Evolutionary conservation across 2,797 vertebrate species (phyloP).

Genomic region (Carduelis carduelis): DNA sequence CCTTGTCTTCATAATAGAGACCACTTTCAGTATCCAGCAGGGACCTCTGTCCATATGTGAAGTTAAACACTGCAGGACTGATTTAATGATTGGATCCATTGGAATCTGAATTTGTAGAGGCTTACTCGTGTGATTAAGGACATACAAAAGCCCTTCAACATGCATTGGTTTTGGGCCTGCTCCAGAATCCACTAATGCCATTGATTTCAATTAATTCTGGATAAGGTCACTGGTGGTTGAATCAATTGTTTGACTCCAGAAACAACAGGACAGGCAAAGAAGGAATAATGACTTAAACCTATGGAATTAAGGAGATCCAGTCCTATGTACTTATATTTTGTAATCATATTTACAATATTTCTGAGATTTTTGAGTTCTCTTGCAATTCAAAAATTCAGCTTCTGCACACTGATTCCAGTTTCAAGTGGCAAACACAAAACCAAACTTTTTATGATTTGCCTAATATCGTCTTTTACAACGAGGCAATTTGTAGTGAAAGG

Average conservation of each 20-base stretch:
- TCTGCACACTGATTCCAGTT: not conserved
- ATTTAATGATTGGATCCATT: not conserved
- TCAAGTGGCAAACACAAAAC: not conserved
- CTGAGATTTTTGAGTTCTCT: not conserved
- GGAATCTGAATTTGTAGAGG: not conserved
- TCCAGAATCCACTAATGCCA: slow-evolving; percentile 30
- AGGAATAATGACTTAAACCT: not conserved
- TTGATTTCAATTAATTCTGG: slow-evolving; percentile 39
- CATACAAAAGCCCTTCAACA: not conserved
- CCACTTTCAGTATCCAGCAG: not conserved
- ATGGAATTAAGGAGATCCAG: not conserved
- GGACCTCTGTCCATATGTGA: not conserved
- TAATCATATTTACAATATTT: not conserved
- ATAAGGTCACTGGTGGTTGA: slow-evolving; percentile 25
- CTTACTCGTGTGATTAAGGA: not conserved
- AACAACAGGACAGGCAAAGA: not conserved
- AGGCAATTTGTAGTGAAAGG: slow-evolving; percentile 44
- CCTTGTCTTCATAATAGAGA: not conserved
- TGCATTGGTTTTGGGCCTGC: not conserved
- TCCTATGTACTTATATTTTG: not conserved
- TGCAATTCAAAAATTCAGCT: not conserved
- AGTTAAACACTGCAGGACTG: not conserved
- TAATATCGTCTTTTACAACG: not conserved
- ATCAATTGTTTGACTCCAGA: slow-evolving; percentile 9
- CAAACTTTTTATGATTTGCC: slow-evolving; percentile 20